These are phyloP conservation scores for Heliothis subflexa DNA, from an alignment of 1,140 invertebrate genomes.

Conservation along the genomic window DNA sequence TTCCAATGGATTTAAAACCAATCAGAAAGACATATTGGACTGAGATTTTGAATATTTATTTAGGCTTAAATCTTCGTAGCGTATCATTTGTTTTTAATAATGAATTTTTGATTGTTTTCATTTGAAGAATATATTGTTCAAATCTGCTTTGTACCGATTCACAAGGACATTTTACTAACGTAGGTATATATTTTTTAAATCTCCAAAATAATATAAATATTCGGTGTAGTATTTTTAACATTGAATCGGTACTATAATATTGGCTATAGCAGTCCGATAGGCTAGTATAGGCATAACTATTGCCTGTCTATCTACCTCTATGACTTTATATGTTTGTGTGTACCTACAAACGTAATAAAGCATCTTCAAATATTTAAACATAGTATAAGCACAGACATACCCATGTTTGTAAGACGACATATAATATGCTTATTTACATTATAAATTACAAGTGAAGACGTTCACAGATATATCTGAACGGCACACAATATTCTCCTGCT, in stretches of 20 bases:
- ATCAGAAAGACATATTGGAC: constrained; percentile 43
- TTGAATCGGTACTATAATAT: background rate
- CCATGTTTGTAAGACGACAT: background rate
- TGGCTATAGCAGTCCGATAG: background rate
- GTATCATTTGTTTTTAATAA: constrained; percentile 14
- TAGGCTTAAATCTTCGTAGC: constrained; percentile 19
- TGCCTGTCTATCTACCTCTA: background rate
- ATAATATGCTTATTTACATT: constrained; percentile 40
- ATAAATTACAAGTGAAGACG: constrained; percentile 30
- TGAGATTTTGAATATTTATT: constrained; percentile 38
- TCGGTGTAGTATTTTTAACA: background rate
- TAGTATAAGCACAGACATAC: constrained; percentile 1
- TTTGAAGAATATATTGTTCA: background rate
- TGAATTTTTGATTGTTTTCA: constrained; percentile 14
- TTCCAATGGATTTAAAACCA: constrained; percentile 43
- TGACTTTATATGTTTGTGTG: background rate
- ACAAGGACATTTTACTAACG: too few relatives aligned
- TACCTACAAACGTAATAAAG: background rate
- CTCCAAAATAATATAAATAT: too few relatives aligned
- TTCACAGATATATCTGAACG: background rate
- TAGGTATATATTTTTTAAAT: too few relatives aligned
- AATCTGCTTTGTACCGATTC: background rate
- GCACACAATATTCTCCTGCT: constrained; percentile 10
- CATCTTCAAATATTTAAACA: constrained; percentile 41
- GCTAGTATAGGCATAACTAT: constrained; percentile 2